Conservation (phyloP, 2,797 vertebrate species). For the Neosilurus hyrtlii region DNA sequence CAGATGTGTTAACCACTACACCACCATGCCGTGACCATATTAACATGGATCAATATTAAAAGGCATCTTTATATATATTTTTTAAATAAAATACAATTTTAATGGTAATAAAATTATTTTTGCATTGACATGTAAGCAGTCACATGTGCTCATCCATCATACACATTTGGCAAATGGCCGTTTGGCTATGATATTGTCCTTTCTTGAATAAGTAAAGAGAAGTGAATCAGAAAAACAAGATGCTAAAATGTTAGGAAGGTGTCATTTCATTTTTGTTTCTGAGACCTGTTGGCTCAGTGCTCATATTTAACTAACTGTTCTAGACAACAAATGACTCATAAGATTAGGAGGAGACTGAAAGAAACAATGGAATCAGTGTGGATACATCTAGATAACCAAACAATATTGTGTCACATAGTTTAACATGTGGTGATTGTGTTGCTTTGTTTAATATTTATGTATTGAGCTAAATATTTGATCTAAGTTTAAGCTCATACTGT, state of each 20-base stretch:
- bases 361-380: neutral
- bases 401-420: neutral
- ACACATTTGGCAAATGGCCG: too few species aligned
- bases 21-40: too few species aligned
- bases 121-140: too few species aligned
- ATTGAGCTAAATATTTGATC: neutral
- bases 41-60: too few species aligned
- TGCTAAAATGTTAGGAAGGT: neutral
- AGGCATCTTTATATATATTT: neutral
- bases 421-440: neutral
- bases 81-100: neutral
- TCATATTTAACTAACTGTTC: neutral
- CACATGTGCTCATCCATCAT: too few species aligned
- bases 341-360: neutral
- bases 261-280: neutral
- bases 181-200: neutral
- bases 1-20: too few species aligned
- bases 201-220: neutral
- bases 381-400: neutral
- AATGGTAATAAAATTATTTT: neutral
- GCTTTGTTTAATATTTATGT: neutral
- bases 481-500: neutral
- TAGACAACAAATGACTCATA: neutral
- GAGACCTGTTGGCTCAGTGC: neutral
- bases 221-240: neutral